A percentile compares a stretch with the other conserved stretches of the same genome.
These are phyloP conservation scores for Barnardius zonarius DNA, from an alignment of 2,113 vertebrate genomes.

Conservation along the genomic window DNA sequence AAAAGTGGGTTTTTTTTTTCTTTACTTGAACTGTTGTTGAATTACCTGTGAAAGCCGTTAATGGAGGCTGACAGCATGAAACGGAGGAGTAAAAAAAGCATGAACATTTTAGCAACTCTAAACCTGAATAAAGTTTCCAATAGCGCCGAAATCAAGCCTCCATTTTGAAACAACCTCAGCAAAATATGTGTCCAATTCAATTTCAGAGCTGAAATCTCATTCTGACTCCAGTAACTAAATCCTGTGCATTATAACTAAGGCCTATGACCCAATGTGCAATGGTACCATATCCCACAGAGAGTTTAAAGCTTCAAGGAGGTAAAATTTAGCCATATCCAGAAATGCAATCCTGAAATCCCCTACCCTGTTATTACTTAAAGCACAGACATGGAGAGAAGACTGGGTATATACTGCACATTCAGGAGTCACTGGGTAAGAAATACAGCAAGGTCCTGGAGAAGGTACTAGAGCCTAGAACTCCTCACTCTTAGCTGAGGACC, in stretches of 20 bases:
- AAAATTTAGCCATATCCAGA: background rate
- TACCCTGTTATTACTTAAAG: background rate
- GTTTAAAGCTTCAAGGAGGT: background rate
- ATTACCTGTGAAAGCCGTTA: background rate
- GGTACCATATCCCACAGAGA: background rate
- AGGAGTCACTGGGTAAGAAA: background rate
- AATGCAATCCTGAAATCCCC: background rate
- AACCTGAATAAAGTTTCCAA: background rate
- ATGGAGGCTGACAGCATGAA: background rate
- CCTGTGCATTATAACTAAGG: background rate
- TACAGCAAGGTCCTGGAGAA: background rate
- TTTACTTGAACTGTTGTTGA: background rate
- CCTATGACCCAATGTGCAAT: background rate
- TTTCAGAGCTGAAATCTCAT: background rate
- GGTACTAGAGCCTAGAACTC: background rate
- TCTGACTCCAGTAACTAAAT: background rate
- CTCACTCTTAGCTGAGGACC: background rate
- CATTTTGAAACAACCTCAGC: background rate
- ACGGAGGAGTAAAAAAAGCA: background rate
- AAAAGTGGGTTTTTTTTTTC: background rate
- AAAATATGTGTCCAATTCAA: background rate
- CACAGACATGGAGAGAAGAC: background rate
- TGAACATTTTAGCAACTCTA: background rate
- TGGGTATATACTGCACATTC: background rate
- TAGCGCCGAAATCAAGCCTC: background rate